A percentile compares a stretch with the other conserved stretches of the same genome.
These are phyloP conservation scores for Lamellibrachia satsuma DNA, from an alignment of 2,888 invertebrate genomes.

Conservation along the genomic window DNA sequence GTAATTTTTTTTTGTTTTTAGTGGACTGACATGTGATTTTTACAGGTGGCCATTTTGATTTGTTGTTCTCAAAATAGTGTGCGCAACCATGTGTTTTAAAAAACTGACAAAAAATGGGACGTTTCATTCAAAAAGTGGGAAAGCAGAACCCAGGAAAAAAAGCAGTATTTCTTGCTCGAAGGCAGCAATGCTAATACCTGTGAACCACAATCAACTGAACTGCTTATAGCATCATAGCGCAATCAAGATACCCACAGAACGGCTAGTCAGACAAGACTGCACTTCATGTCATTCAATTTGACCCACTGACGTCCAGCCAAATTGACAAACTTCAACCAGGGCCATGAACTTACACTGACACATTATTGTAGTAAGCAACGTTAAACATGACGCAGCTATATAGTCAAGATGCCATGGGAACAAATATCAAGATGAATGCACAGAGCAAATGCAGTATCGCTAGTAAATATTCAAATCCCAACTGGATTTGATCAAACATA, in stretches of 20 bases:
- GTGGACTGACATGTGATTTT: too few relatives aligned
- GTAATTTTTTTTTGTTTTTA: too few relatives aligned
- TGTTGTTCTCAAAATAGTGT: too few relatives aligned
- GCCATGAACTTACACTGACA: background rate
- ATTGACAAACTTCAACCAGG: background rate
- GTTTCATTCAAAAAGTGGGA: too few relatives aligned
- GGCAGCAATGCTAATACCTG: background rate
- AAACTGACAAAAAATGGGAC: too few relatives aligned
- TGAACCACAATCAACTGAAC: background rate
- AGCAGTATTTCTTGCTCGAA: background rate
- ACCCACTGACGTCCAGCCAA: background rate
- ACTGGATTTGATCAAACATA: background rate
- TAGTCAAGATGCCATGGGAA: background rate
- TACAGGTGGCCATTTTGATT: too few relatives aligned
- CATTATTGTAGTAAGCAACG: background rate
- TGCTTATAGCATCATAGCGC: background rate
- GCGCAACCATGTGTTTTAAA: too few relatives aligned
- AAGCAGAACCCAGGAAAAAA: background rate
- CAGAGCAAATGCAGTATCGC: background rate
- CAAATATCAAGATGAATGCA: background rate
- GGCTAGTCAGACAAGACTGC: background rate
- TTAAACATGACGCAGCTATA: background rate
- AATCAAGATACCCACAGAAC: background rate
- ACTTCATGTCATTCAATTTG: slow-evolving; percentile 4
- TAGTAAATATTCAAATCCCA: background rate